A percentile compares a stretch with the other conserved stretches of the same genome.
Evolutionary conservation across 2,888 invertebrate species (phyloP).

Genomic region (Cryptocephalus moraei): DNA sequence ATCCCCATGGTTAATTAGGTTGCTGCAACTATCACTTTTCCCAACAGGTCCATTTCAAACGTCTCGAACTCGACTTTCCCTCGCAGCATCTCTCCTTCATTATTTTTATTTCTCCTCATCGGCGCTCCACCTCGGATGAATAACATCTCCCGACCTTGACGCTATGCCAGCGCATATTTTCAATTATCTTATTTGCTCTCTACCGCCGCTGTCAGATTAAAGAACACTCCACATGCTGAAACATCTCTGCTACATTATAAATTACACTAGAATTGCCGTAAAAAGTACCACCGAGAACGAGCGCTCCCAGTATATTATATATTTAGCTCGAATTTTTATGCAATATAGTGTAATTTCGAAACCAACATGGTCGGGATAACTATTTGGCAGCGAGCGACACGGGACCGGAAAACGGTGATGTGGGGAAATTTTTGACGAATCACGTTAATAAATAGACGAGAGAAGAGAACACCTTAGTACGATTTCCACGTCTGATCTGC

Average conservation of each 20-base stretch:
- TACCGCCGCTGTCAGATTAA: conserved; percentile 37
- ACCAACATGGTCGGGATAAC: neutral
- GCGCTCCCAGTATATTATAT: conserved; percentile 9
- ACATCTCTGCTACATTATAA: conserved; percentile 28
- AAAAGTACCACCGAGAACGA: conserved; percentile 15
- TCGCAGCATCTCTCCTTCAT: no score
- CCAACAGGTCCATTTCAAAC: no score
- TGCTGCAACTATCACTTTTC: no score
- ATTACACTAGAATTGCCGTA: conserved; percentile 24
- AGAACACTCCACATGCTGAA: conserved; percentile 33
- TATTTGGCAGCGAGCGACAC: no score
- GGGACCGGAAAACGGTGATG: no score
- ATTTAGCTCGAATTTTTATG: conserved; percentile 18
- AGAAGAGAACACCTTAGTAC: no score
- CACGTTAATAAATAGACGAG: no score
- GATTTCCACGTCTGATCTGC: no score
- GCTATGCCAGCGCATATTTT: conserved; percentile 37
- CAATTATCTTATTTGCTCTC: conserved; percentile 38
- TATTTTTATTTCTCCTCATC: conserved; percentile 2
- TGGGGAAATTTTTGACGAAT: no score
- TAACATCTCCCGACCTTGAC: conserved; percentile 34
- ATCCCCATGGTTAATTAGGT: no score
- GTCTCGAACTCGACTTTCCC: no score
- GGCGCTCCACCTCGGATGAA: conserved; percentile 13
- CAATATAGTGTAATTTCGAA: conserved; percentile 18